Evolutionary conservation across 2,113 vertebrate species (phyloP).

Genomic region (Macheiramphus alcinus): DNA sequence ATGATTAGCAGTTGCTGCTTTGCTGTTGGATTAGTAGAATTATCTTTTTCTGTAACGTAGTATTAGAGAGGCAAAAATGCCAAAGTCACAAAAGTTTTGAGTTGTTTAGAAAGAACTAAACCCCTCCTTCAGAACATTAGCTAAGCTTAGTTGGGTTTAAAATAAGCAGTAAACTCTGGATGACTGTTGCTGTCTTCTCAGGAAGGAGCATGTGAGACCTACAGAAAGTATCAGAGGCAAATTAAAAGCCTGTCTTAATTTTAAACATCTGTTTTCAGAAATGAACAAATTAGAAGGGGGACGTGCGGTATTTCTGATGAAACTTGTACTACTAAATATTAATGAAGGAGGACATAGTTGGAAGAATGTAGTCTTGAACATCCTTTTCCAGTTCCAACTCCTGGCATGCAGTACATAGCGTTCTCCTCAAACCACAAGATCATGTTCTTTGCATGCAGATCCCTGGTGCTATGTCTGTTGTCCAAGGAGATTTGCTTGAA

Average conservation of each 20-base stretch:
- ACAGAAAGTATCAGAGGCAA: background rate
- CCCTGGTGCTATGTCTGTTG: background rate
- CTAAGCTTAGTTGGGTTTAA: background rate
- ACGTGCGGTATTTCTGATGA: constrained; percentile 22
- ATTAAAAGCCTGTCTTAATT: constrained; percentile 38
- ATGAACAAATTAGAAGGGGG: background rate
- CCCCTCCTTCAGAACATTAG: background rate
- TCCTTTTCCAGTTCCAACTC: background rate
- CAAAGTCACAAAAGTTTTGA: background rate
- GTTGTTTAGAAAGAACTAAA: background rate
- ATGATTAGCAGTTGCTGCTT: background rate
- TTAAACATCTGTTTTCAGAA: constrained; percentile 59
- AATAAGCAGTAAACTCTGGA: background rate
- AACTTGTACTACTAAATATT: constrained; percentile 33
- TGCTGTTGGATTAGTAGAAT: background rate
- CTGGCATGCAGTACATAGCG: background rate
- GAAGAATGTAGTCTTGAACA: background rate
- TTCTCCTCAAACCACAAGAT: background rate
- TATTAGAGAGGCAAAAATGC: background rate
- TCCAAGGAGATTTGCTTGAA: background rate
- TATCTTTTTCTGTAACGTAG: background rate
- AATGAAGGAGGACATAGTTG: background rate
- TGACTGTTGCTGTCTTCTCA: background rate
- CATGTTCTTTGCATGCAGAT: background rate
- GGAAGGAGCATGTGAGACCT: background rate